Evolutionary conservation across 2,797 vertebrate species (phyloP), one percentile per base, ranked within the genome.

Genomic region (Artibeus lituratus): DNA sequence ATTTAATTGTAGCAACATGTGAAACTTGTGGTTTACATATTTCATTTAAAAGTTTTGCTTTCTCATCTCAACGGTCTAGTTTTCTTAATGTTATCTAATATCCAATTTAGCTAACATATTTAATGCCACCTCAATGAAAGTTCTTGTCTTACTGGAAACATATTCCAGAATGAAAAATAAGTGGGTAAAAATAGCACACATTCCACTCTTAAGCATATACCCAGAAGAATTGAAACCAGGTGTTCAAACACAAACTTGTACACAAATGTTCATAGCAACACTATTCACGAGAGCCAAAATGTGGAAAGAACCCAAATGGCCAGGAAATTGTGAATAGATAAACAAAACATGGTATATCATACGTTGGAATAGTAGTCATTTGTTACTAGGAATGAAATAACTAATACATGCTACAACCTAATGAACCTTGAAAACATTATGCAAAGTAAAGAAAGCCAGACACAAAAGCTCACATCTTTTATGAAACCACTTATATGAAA

Each of bases 41-140:
- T 95, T 94, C 59, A 69, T 73, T 55, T 19, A 14, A 87, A 91
- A 88, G 83, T 55, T 95, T 95, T 69, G 55, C 70, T 87, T 85
- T 83, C 42, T 92, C 59, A 72, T 81, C 12, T 93, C 35, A 39
- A 35, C 51, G 72, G 42, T 82, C 18, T 51, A 53, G 35, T 35
- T 81, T 92, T 82, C 67, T 91, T 91, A 70, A 42, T 24, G 24
- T 77, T 92, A 74, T 15, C 39, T 87, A 59, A 82, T 24, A 93
- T 76, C 9, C 22, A 77, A 21, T 21, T 67, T 95, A 65, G 47
- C 51, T 65, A 49, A 74, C 18, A 62, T 16, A 92, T 57, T 9
- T 35, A 80, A 83, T n/a, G 12, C 16, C 2, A 42, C 69, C 11
- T 87, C 44, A 82, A 62, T 59, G 82, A 89, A 26, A 80, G 12